These are phyloP conservation scores for Nyctibius bracteatus DNA, from an alignment of 2,113 vertebrate species.

Conservation along the genomic window DNA sequence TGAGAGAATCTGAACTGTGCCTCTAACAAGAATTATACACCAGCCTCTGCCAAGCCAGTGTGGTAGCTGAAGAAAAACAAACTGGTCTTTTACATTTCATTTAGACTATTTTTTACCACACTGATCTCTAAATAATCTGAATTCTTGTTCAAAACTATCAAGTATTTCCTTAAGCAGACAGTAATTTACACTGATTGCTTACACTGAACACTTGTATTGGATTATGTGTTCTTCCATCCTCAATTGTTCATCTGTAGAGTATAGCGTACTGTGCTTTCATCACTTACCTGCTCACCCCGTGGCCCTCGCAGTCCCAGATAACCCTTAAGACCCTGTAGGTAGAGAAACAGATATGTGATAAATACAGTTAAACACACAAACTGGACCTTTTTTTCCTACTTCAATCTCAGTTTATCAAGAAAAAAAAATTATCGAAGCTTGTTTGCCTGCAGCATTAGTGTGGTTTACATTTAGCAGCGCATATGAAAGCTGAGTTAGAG, in stretches of 20 bases:
- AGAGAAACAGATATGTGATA: neutral
- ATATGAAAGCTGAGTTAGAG: neutral
- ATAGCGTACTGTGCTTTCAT: neutral
- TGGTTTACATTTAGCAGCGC: neutral
- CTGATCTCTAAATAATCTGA: neutral
- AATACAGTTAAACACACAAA: neutral
- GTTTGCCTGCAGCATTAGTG: neutral
- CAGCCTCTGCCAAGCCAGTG: neutral
- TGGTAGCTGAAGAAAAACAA: neutral
- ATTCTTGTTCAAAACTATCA: neutral
- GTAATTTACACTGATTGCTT: neutral
- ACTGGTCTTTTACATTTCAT: neutral
- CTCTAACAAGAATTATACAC: neutral
- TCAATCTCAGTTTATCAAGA: neutral
- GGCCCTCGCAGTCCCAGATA: conserved; percentile 79
- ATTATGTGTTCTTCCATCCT: neutral
- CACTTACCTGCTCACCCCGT: conserved; percentile 86
- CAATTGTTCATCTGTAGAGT: neutral
- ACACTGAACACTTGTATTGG: neutral
- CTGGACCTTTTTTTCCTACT: neutral
- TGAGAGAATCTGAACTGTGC: neutral
- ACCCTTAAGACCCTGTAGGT: conserved; percentile 86
- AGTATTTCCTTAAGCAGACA: neutral
- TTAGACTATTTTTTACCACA: neutral
- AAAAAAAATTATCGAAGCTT: neutral